These are phyloP conservation scores for Eurystomus glaucurus DNA, from an alignment of 2,797 vertebrate genomes.

Conservation along the genomic window DNA sequence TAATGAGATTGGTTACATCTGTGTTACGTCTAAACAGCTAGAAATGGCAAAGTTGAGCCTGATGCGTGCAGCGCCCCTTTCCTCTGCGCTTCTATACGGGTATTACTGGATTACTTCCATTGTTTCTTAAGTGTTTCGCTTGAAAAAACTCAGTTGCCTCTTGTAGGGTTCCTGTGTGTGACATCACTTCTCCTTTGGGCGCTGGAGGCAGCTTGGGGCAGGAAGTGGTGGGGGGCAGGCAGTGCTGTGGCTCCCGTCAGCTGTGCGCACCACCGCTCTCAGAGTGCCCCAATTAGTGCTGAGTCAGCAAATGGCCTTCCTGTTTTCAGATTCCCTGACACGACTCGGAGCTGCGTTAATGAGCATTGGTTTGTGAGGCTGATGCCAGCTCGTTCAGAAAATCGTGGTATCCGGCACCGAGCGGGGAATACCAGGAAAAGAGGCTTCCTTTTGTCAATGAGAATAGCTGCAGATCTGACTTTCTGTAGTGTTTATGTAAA, in stretches of 20 bases:
- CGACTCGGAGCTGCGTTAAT: neutral
- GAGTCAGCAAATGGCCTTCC: constrained; percentile 64
- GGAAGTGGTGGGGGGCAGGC: constrained; percentile 66
- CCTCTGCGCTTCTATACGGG: neutral
- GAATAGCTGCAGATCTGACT: neutral
- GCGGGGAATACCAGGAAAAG: constrained; percentile 13
- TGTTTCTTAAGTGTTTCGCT: constrained; percentile 21
- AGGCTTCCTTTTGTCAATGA: neutral
- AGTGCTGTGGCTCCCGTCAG: neutral
- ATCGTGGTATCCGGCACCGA: neutral
- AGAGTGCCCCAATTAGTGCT: constrained; percentile 25
- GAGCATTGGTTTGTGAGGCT: neutral
- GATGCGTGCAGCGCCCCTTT: neutral
- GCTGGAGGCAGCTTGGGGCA: constrained; percentile 15
- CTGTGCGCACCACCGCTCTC: neutral
- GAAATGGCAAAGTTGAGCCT: neutral
- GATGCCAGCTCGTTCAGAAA: constrained; percentile 27
- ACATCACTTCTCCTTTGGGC: constrained; percentile 56
- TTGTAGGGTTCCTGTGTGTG: constrained; percentile 37
- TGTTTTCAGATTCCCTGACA: constrained; percentile 31
- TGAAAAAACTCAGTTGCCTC: neutral
- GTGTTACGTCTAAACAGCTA: neutral
- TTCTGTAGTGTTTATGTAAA: accelerated
- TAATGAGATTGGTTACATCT: neutral
- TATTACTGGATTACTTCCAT: constrained; percentile 47